Percentiles rank a stretch among this genome's conserved stretches.
These are phyloP conservation scores for Ataeniobius toweri DNA, from an alignment of 2,797 vertebrate genomes.

Conservation along the genomic window DNA sequence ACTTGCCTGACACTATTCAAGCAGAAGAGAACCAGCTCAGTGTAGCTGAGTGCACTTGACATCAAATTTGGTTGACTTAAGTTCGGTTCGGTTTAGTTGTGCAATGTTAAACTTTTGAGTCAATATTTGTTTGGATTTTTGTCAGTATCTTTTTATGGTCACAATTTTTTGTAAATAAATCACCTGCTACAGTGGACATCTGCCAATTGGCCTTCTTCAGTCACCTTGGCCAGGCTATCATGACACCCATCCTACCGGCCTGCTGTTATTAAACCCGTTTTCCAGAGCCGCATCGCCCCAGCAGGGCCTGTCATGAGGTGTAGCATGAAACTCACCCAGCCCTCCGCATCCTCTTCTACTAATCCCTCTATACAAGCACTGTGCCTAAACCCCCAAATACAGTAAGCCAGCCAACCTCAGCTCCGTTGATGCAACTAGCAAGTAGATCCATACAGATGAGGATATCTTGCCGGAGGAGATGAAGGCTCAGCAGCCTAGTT, in stretches of 20 bases:
- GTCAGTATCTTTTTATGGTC: too few relatives aligned
- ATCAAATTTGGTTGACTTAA: too few relatives aligned
- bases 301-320: constrained; percentile 86
- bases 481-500: constrained; percentile 92
- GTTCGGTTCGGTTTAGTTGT: too few relatives aligned
- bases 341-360: constrained; percentile 89
- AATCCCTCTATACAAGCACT: constrained; percentile 91
- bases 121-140: too few relatives aligned
- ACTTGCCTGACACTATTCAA: too few relatives aligned
- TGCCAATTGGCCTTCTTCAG: too few relatives aligned
- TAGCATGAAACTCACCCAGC: constrained; percentile 88
- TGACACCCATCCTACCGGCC: constrained; percentile 69
- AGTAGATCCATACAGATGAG: constrained; percentile 99
- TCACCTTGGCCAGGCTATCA: too few relatives aligned
- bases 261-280: constrained; percentile 91
- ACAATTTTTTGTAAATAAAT: too few relatives aligned
- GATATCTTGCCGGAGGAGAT: constrained; percentile 99
- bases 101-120: too few relatives aligned
- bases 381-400: constrained; percentile 92
- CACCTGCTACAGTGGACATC: too few relatives aligned
- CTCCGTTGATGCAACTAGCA: constrained; percentile 99
- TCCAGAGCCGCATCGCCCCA: constrained; percentile 95
- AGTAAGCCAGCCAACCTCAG: constrained; percentile 97
- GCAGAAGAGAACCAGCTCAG: too few relatives aligned
- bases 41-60: too few relatives aligned